A percentile compares a stretch with the other conserved stretches of the same genome.
Evolutionary conservation across 1,140 invertebrate genomes (phyloP).

Genomic region (Zaprionus ornatus): DNA sequence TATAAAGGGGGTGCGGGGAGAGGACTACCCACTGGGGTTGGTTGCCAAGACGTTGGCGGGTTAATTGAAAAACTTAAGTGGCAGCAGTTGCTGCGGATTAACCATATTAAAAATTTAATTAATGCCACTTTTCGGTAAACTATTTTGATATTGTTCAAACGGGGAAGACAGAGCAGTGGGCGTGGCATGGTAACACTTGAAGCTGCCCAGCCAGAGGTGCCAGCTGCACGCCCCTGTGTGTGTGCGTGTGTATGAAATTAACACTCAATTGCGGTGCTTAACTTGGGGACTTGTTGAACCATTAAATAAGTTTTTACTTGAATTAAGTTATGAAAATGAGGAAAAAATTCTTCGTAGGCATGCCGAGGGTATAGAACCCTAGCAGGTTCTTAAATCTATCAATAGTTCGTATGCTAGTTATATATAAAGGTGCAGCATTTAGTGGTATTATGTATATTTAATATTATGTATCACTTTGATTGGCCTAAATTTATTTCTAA

Average conservation of each 20-base stretch:
- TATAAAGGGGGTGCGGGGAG: background rate
- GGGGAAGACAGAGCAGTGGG: constrained; percentile 14
- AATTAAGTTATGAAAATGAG: too few species aligned
- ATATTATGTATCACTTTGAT: too few species aligned
- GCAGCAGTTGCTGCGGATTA: constrained; percentile 77
- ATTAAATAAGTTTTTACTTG: background rate
- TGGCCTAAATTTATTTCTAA: too few species aligned
- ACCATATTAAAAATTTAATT: constrained; percentile 81
- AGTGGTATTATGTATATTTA: too few species aligned
- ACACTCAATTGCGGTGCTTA: background rate
- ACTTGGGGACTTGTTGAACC: background rate
- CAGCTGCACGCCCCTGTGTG: background rate
- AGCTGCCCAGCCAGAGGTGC: background rate
- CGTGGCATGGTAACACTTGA: constrained; percentile 12
- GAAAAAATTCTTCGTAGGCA: too few species aligned
- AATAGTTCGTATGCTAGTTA: too few species aligned
- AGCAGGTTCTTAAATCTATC: too few species aligned
- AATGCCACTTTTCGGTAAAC: constrained; percentile 62
- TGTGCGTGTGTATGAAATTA: background rate
- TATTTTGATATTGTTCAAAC: constrained; percentile 45
- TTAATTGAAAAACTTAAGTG: constrained; percentile 83
- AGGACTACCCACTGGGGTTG: constrained; percentile 2
- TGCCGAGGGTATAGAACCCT: too few species aligned
- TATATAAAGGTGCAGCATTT: too few species aligned
- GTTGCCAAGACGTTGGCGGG: constrained; percentile 51